Conservation (phyloP, 2,888 invertebrate species). For the Neocrepidodera transversa region DNA sequence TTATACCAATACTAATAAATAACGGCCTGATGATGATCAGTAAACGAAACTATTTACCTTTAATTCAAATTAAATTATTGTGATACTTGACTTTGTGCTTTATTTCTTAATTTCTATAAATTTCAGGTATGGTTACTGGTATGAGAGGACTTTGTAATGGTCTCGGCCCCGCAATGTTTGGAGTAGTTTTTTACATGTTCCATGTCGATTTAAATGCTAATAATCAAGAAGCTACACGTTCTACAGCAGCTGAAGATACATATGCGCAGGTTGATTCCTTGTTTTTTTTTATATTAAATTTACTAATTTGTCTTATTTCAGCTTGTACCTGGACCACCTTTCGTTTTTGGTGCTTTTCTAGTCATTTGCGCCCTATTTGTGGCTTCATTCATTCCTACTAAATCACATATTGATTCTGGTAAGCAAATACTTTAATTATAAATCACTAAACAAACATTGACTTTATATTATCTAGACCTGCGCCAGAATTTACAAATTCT, state of each 20-base stretch:
- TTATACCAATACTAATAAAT: no score
- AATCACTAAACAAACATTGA: conserved; percentile 7
- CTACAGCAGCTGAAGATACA: conserved; percentile 60
- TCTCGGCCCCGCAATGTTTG: conserved; percentile 97
- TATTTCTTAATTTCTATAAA: not conserved
- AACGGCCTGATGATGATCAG: not conserved
- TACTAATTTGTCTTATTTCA: conserved; percentile 54
- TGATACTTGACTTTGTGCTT: no score
- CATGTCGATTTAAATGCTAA: conserved; percentile 92
- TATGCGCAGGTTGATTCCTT: conserved; percentile 61
- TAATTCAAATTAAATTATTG: not conserved
- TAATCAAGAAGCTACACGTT: conserved; percentile 59
- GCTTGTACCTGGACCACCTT: conserved; percentile 96
- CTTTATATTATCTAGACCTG: no score
- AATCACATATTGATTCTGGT: conserved; percentile 67
- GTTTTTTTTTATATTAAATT: conserved; percentile 5
- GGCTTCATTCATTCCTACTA: conserved; percentile 77
- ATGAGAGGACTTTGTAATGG: conserved; percentile 98
- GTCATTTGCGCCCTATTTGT: conserved; percentile 95
- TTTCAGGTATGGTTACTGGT: conserved; percentile 93
- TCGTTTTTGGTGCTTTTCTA: conserved; percentile 96
- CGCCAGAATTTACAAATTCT: no score
- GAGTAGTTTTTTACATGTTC: conserved; percentile 97
- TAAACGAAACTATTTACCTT: not conserved
- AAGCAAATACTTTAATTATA: no score